Conservation (phyloP, 2,797 vertebrate genomes). For the Tokudaia tokunoshimensis region DNA sequence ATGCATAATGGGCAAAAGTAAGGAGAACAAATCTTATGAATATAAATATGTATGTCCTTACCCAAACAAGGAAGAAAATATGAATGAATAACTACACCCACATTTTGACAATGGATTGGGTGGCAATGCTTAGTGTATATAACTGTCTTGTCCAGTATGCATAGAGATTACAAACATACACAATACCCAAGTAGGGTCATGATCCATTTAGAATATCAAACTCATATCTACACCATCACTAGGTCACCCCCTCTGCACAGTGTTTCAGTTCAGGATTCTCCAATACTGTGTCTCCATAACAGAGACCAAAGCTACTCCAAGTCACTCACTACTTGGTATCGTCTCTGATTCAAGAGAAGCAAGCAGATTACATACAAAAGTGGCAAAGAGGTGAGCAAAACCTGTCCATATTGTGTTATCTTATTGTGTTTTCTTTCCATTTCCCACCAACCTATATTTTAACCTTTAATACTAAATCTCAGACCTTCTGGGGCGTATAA, state of each 20-base stretch:
- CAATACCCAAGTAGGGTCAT: not conserved
- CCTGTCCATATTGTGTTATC: not conserved
- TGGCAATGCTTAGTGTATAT: too few species aligned
- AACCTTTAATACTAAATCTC: not conserved
- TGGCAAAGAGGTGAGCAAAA: not conserved
- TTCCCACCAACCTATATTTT: not conserved
- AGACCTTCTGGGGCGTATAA: not conserved
- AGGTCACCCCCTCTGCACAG: not conserved
- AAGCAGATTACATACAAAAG: not conserved
- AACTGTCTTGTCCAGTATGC: not conserved
- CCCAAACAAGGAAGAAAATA: slow-evolving; percentile 39
- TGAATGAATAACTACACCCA: not conserved
- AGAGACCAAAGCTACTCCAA: not conserved
- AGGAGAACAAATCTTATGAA: not conserved
- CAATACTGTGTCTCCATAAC: not conserved
- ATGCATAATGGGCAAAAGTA: not conserved
- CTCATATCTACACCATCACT: not conserved
- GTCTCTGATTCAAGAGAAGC: not conserved
- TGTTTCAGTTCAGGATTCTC: not conserved
- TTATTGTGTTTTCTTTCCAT: not conserved
- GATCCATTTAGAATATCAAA: not conserved
- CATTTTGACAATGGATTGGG: not conserved
- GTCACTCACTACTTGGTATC: not conserved
- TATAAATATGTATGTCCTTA: not conserved
- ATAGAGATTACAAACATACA: not conserved